A percentile compares a stretch with the other conserved stretches of the same genome.
Conservation (phyloP, 2,113 vertebrate species). For the Podiceps cristatus region DNA sequence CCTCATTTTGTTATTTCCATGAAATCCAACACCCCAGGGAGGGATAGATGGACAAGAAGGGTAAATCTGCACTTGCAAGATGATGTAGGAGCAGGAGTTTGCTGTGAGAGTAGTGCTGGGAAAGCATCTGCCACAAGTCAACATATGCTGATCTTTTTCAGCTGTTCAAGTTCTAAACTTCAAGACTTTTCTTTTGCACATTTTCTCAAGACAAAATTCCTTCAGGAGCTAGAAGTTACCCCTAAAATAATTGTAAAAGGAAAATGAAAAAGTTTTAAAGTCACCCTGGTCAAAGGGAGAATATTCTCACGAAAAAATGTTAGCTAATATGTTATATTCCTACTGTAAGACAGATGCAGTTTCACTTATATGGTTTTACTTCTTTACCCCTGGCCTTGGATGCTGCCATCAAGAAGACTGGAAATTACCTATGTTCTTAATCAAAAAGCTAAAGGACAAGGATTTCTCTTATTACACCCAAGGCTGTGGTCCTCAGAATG, state of each 20-base stretch:
- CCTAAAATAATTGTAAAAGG: background rate
- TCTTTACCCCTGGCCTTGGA: background rate
- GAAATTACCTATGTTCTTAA: background rate
- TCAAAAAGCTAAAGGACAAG: background rate
- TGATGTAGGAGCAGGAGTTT: background rate
- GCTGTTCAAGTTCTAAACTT: background rate
- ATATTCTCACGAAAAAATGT: background rate
- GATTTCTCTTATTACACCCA: background rate
- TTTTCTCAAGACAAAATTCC: background rate
- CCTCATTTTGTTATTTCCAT: conserved; percentile 29
- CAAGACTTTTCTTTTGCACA: background rate
- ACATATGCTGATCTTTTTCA: background rate
- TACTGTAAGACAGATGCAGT: background rate
- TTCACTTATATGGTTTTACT: background rate
- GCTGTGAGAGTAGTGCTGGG: background rate
- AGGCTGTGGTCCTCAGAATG: background rate
- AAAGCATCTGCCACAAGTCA: background rate
- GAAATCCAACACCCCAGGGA: conserved; percentile 30
- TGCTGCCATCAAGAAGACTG: background rate
- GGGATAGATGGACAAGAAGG: conserved; percentile 13
- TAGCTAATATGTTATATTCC: background rate
- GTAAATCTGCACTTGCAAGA: background rate
- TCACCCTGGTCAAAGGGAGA: background rate
- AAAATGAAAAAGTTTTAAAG: background rate
- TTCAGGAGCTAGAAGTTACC: background rate